Evolutionary conservation across 2,888 invertebrate genomes (phyloP).

Genomic region (Tetanocera ferruginea): DNA sequence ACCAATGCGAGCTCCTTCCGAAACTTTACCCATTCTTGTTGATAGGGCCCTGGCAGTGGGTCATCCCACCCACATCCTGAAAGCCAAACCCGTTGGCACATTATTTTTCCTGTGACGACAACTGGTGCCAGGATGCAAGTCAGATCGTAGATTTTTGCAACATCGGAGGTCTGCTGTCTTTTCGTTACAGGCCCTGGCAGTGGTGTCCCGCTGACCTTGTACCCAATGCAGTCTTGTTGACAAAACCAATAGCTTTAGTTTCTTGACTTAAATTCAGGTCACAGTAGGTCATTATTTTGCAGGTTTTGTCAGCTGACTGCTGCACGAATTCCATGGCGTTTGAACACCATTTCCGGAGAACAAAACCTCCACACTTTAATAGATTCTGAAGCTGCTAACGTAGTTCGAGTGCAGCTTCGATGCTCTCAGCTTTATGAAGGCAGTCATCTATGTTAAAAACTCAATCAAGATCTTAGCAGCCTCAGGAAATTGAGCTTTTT

Average conservation of each 20-base stretch:
- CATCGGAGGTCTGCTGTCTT: constrained; percentile 36
- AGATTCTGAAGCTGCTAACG: constrained; percentile 26
- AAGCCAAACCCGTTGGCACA: background rate
- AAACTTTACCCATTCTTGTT: background rate
- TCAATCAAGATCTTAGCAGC: too few species aligned
- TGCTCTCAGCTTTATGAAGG: constrained; percentile 30
- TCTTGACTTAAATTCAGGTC: constrained; percentile 30
- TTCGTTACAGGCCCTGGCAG: constrained; percentile 32
- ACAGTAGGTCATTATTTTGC: background rate
- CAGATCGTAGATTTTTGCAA: too few species aligned
- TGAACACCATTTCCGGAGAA: constrained; percentile 28
- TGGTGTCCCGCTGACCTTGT: constrained; percentile 28
- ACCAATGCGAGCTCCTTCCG: background rate
- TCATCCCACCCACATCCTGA: too few species aligned
- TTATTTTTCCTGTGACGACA: background rate
- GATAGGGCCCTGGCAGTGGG: background rate
- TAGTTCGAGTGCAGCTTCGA: constrained; percentile 24
- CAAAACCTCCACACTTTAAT: constrained; percentile 37
- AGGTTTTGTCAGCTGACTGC: background rate
- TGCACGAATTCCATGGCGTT: constrained; percentile 34
- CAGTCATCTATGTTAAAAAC: constrained; percentile 45
- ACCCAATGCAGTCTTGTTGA: constrained; percentile 31
- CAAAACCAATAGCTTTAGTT: constrained; percentile 43
- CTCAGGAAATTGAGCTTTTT: too few species aligned
- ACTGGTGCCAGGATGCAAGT: background rate